Evolutionary conservation across 2,113 vertebrate genomes (phyloP).

Genomic region (Sinocyclocheilus anshuiensis): DNA sequence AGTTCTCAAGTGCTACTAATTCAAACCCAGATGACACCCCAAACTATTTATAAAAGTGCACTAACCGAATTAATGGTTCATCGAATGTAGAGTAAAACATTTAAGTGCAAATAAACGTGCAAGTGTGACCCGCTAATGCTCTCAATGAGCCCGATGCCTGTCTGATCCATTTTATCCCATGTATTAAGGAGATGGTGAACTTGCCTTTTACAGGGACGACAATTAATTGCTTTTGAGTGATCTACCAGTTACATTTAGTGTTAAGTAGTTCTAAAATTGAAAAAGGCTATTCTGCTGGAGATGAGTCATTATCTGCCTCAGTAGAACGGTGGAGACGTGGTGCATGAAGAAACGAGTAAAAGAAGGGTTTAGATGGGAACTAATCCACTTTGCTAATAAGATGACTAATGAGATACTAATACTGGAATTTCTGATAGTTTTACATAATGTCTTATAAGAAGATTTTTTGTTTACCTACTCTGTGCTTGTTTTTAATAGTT

Average conservation of each 20-base stretch:
- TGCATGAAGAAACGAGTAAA: slow-evolving; percentile 36
- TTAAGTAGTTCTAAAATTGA: slow-evolving; percentile 56
- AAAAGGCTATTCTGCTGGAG: slow-evolving; percentile 47
- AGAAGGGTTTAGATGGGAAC: slow-evolving; percentile 18
- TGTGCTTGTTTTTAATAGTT: not conserved
- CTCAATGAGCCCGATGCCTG: slow-evolving; percentile 61
- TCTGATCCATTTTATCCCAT: slow-evolving; percentile 69
- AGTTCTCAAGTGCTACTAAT: slow-evolving; percentile 77
- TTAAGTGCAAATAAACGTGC: slow-evolving; percentile 79
- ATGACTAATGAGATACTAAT: slow-evolving; percentile 22
- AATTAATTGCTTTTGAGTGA: slow-evolving; percentile 60
- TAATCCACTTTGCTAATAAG: slow-evolving; percentile 16
- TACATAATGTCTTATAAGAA: not conserved
- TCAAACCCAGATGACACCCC: slow-evolving; percentile 75
- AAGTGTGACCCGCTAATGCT: slow-evolving; percentile 75
- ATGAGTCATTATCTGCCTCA: slow-evolving; percentile 47
- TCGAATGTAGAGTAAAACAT: slow-evolving; percentile 79
- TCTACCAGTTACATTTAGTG: slow-evolving; percentile 58
- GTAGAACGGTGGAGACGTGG: slow-evolving; percentile 20
- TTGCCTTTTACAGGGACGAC: slow-evolving; percentile 51
- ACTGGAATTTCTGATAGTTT: slow-evolving; percentile 6
- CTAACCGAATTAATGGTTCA: slow-evolving; percentile 80
- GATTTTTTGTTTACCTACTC: not conserved
- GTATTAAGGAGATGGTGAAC: slow-evolving; percentile 58
- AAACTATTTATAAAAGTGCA: slow-evolving; percentile 81